Evolutionary conservation across 1,140 invertebrate genomes (phyloP).

Genomic region (Aphidius gifuensis): DNA sequence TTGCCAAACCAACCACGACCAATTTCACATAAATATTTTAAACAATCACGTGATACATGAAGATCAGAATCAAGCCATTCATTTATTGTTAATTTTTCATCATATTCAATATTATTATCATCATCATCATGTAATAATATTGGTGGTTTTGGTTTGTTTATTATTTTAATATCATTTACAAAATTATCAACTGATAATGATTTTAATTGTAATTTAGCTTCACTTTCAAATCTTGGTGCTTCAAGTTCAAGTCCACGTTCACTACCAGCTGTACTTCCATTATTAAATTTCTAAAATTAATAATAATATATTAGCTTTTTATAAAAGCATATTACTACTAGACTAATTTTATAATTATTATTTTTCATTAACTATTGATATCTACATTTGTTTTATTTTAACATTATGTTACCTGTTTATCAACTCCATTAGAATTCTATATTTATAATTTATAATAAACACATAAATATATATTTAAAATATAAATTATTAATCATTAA

Average conservation of each 20-base stretch:
- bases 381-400: too few species aligned
- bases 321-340: too few species aligned
- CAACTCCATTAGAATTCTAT: constrained; percentile 43
- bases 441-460: constrained; percentile 24
- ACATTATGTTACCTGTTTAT: constrained; percentile 34
- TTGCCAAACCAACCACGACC: constrained; percentile 85
- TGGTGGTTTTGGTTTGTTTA: constrained; percentile 40
- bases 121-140: constrained; percentile 33
- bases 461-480: constrained; percentile 1
- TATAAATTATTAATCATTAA: constrained; percentile 4
- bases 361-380: too few species aligned
- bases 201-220: constrained; percentile 45
- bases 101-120: constrained; percentile 33
- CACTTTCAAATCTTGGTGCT: constrained; percentile 35
- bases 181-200: constrained; percentile 45
- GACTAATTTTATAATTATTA: not conserved
- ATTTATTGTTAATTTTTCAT: constrained; percentile 31
- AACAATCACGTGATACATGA: constrained; percentile 72
- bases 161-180: constrained; percentile 33
- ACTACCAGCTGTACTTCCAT: constrained; percentile 39
- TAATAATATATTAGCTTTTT: too few species aligned
- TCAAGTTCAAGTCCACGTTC: constrained; percentile 45
- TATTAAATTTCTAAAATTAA: constrained; percentile 48
- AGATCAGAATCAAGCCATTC: constrained; percentile 57
- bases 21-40: constrained; percentile 80